A percentile compares a stretch with the other conserved stretches of the same genome.
Evolutionary conservation across 2,113 vertebrate genomes (phyloP).

Genomic region (Channa argus): DNA sequence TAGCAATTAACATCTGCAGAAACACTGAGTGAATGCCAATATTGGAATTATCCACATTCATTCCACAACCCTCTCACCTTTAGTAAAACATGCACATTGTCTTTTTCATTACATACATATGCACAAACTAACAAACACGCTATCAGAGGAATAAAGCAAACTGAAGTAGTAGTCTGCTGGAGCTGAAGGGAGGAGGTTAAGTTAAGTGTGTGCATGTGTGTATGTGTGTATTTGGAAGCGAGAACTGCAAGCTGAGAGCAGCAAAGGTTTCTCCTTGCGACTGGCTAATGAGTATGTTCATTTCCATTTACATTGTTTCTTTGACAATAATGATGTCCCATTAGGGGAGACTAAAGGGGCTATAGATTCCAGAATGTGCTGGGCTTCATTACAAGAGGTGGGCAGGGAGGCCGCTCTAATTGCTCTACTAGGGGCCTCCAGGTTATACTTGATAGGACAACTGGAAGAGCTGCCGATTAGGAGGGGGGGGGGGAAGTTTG

Average conservation of each 20-base stretch:
- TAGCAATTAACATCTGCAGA: conserved; percentile 92
- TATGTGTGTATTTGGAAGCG: conserved; percentile 53
- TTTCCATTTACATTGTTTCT: conserved; percentile 99
- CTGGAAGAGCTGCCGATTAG: conserved; percentile 93
- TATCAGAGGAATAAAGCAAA: conserved; percentile 94
- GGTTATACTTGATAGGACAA: conserved; percentile 99
- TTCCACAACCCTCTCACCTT: conserved; percentile 66
- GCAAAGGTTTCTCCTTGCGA: conserved; percentile 93
- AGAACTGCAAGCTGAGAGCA: conserved; percentile 84
- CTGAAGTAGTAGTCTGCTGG: conserved; percentile 88
- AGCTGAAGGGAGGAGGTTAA: conserved; percentile 71
- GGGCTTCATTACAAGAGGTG: conserved; percentile 99
- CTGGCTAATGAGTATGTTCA: conserved; percentile 99
- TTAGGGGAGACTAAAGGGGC: conserved; percentile 99
- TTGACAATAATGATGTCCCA: conserved; percentile 99
- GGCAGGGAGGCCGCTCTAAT: conserved; percentile 98
- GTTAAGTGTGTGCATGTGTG: conserved; percentile 43
- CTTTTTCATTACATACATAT: conserved; percentile 58
- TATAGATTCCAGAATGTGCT: conserved; percentile 99
- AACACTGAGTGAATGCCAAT: conserved; percentile 91
- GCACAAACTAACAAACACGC: conserved; percentile 85
- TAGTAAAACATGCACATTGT: conserved; percentile 64
- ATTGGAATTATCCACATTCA: conserved; percentile 87
- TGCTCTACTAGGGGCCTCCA: conserved; percentile 98
- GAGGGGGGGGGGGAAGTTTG: conserved; percentile 55